Percentiles rank a stretch among this genome's conserved stretches.
Evolutionary conservation across 2,888 invertebrate species (phyloP).

Genomic region (Mermis nigrescens): DNA sequence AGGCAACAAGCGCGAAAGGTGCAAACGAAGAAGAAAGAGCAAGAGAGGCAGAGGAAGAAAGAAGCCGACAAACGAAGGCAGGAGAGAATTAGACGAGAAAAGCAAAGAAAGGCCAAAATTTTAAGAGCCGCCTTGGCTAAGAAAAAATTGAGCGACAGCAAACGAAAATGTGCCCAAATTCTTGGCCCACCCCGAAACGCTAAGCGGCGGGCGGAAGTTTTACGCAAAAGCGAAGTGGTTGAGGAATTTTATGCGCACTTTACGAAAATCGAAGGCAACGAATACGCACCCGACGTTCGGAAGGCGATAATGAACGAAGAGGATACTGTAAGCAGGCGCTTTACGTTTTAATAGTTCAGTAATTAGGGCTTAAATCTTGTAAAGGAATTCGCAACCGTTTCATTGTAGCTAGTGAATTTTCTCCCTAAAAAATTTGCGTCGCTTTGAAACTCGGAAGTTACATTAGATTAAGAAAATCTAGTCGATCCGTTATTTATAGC

Average conservation of each 20-base stretch:
- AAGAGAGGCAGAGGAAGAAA: too few relatives aligned
- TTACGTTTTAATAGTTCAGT: too few relatives aligned
- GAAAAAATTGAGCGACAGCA: neutral
- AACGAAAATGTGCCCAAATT: neutral
- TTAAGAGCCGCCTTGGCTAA: neutral
- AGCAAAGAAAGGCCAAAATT: neutral
- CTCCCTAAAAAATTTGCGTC: too few relatives aligned
- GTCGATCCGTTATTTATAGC: too few relatives aligned
- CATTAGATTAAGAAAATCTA: too few relatives aligned
- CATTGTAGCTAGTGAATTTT: too few relatives aligned
- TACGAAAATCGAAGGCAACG: conserved; percentile 2
- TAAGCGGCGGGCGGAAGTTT: neutral
- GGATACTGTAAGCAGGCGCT: neutral
- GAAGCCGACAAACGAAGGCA: neutral
- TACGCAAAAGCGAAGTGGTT: neutral
- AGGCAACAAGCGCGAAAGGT: conserved; percentile 9
- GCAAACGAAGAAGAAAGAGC: conserved; percentile 9
- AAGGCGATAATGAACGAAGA: neutral
- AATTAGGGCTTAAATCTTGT: too few relatives aligned
- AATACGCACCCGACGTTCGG: conserved; percentile 7
- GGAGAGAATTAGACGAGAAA: neutral
- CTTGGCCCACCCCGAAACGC: neutral
- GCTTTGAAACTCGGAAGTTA: too few relatives aligned
- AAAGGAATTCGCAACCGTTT: too few relatives aligned
- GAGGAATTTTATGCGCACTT: neutral